Evolutionary conservation across 1,140 invertebrate species (phyloP).

Genomic region (Mya arenaria): DNA sequence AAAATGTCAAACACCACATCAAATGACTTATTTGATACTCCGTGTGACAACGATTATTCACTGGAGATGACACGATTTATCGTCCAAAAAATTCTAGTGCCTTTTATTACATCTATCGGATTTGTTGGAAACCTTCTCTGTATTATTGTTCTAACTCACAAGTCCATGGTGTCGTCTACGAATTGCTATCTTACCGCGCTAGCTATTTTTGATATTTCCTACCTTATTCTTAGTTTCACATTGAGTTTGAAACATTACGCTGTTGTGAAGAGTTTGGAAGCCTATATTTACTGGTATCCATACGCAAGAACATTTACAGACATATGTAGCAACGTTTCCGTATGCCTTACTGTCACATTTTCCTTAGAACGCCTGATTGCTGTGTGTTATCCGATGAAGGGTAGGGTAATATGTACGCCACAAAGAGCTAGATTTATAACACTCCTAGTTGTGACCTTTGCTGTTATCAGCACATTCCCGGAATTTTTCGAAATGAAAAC

Average conservation of each 20-base stretch:
- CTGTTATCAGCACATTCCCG: conserved; percentile 59
- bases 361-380: conserved; percentile 90
- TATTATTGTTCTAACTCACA: conserved; percentile 83
- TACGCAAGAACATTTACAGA: conserved; percentile 85
- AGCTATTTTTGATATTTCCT: conserved; percentile 87
- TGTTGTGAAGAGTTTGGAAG: conserved; percentile 79
- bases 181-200: conserved; percentile 88
- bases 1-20: no score
- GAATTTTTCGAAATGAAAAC: conserved; percentile 65
- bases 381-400: conserved; percentile 88
- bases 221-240: conserved; percentile 84
- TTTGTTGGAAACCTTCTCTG: conserved; percentile 47
- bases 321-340: conserved; percentile 85
- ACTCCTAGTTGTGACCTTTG: conserved; percentile 34
- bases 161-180: conserved; percentile 88
- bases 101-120: conserved; percentile 28
- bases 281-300: conserved; percentile 71
- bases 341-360: conserved; percentile 89
- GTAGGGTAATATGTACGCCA: conserved; percentile 86
- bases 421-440: conserved; percentile 62
- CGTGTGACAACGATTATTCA: no score
- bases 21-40: no score
- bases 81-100: conserved; percentile 41
- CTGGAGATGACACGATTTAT: conserved; percentile 39
- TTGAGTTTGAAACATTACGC: conserved; percentile 87